A percentile compares a stretch with the other conserved stretches of the same genome.
These are phyloP conservation scores for Nemopilema nomurai DNA, from an alignment of 30 jellyfish, hydroid and myxozoan genomes.

Conservation along the genomic window DNA sequence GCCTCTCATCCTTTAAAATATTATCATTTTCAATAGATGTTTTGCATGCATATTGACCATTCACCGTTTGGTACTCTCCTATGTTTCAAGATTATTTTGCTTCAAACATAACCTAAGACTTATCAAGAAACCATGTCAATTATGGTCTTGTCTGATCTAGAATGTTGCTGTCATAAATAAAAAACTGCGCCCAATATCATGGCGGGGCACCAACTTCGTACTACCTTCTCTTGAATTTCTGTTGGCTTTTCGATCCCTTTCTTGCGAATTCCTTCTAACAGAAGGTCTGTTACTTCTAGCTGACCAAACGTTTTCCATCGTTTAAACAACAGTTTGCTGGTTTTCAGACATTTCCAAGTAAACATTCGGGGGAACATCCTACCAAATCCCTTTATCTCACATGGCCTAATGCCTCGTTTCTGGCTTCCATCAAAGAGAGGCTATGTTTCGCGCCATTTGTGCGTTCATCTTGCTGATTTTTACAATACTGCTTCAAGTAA, in stretches of 20 bases:
- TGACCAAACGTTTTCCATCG: conserved; percentile 38
- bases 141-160: neutral
- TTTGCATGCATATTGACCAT: too few relatives aligned
- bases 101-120: too few relatives aligned
- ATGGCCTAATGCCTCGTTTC: neutral
- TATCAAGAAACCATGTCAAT: too few relatives aligned
- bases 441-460: neutral
- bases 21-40: too few relatives aligned
- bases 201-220: neutral
- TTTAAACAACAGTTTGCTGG: neutral
- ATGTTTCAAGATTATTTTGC: too few relatives aligned
- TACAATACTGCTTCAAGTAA: too few relatives aligned
- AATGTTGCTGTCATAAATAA: neutral
- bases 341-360: neutral
- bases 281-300: conserved; percentile 13
- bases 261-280: conserved; percentile 22
- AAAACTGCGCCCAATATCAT: neutral
- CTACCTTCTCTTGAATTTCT: conserved; percentile 79
- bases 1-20: too few relatives aligned
- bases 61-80: too few relatives aligned
- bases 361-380: neutral
- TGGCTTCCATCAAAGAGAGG: neutral
- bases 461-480: neutral
- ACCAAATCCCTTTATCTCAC: neutral
- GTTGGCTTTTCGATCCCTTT: conserved; percentile 64